phyloP scores from a whole-genome alignment of 2,888 invertebrate species.

The Hoplodrina blanda region DNA sequence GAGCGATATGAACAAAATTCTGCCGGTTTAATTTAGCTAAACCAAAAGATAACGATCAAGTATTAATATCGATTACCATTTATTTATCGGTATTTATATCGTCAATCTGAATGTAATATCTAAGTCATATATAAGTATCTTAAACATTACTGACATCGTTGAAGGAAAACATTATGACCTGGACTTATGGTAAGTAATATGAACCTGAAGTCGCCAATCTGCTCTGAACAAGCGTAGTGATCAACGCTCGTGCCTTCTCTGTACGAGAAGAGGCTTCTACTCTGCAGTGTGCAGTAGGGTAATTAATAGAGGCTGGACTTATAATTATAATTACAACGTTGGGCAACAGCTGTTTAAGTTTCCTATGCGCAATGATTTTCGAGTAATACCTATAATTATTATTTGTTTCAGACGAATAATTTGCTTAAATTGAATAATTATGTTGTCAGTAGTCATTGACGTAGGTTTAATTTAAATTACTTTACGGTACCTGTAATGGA shows the following conservation, averaged over 20 bases:
- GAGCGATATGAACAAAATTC: conserved; percentile 10
- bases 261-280: too few relatives aligned
- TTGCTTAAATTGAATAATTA: conserved; percentile 42
- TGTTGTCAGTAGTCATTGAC: conserved; percentile 32
- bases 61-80: conserved; percentile 33
- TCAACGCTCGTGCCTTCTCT: too few relatives aligned
- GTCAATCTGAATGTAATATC: too few relatives aligned
- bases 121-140: too few relatives aligned
- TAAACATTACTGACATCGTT: too few relatives aligned
- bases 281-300: too few relatives aligned
- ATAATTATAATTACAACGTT: conserved; percentile 15
- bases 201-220: too few relatives aligned
- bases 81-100: conserved; percentile 20
- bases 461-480: conserved; percentile 31
- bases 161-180: too few relatives aligned
- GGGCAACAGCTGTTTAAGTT: conserved; percentile 42
- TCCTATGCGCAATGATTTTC: conserved; percentile 58
- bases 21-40: background rate
- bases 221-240: too few relatives aligned
- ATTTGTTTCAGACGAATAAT: conserved; percentile 30
- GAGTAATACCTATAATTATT: conserved; percentile 21
- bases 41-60: conserved; percentile 11
- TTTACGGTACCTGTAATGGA: background rate
- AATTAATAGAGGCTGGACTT: too few relatives aligned
- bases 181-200: too few relatives aligned